phyloP scores from a whole-genome alignment of 2,113 vertebrate species.

The Murina feae region DNA sequence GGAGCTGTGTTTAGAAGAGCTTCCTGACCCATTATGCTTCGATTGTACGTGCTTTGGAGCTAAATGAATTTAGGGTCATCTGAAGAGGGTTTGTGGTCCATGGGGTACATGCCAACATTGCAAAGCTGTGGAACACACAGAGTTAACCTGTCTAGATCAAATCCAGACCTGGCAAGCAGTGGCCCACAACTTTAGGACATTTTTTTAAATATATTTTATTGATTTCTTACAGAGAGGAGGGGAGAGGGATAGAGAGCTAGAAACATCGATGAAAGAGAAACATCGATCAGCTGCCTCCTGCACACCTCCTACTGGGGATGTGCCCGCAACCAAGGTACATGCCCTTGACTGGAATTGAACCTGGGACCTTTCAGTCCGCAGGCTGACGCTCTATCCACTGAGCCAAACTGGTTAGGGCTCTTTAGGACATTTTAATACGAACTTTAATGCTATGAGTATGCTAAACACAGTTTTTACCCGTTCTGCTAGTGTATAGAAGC shows the following conservation, averaged over 20 bases:
- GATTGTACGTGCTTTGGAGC: neutral
- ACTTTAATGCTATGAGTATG: neutral
- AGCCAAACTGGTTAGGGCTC: too few relatives aligned
- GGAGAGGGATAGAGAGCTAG: too few relatives aligned
- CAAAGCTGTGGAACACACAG: neutral
- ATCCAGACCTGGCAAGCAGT: neutral
- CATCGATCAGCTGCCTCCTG: too few relatives aligned
- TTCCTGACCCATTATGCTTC: neutral
- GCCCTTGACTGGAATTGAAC: too few relatives aligned
- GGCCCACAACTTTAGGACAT: neutral
- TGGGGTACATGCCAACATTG: neutral
- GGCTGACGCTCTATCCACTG: too few relatives aligned
- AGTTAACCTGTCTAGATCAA: neutral
- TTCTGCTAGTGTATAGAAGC: neutral
- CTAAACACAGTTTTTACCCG: neutral
- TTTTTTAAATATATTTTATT: too few relatives aligned
- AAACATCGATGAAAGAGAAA: too few relatives aligned
- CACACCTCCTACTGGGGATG: too few relatives aligned
- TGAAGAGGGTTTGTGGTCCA: neutral
- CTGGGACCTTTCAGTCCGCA: too few relatives aligned
- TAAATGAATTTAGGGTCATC: neutral
- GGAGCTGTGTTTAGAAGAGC: neutral
- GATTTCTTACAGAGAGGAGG: too few relatives aligned
- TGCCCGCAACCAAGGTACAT: too few relatives aligned
- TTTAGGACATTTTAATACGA: neutral